Percentiles rank a stretch among this genome's conserved stretches.
These are phyloP conservation scores for Melanotus villosus DNA, from an alignment of 2,888 invertebrate genomes.

Conservation along the genomic window DNA sequence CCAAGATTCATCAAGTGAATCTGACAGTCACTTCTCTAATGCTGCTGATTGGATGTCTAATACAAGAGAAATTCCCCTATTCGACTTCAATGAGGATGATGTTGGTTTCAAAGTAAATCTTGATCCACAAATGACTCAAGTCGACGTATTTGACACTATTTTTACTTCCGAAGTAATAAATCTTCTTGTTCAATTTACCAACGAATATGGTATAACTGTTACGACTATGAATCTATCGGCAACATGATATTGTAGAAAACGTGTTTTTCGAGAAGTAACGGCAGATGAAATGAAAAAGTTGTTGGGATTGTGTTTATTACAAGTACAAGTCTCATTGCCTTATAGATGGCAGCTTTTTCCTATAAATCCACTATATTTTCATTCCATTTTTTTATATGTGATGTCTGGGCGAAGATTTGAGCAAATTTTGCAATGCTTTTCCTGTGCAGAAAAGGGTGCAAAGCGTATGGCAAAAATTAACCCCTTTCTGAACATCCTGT, in stretches of 20 bases:
- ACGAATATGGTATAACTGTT: neutral
- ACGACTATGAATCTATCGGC: neutral
- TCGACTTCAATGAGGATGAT: slow-evolving; percentile 3
- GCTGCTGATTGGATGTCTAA: neutral
- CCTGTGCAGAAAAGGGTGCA: slow-evolving; percentile 14
- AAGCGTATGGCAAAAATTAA: slow-evolving; percentile 40
- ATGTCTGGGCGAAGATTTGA: slow-evolving; percentile 36
- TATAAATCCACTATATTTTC: slow-evolving; percentile 27
- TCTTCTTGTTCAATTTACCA: neutral
- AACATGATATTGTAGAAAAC: slow-evolving; percentile 7
- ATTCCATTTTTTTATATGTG: slow-evolving; percentile 33
- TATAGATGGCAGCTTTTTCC: slow-evolving; percentile 8
- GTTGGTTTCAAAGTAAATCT: slow-evolving; percentile 8
- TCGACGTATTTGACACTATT: slow-evolving; percentile 1
- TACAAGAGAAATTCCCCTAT: neutral
- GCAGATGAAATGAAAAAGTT: slow-evolving; percentile 41
- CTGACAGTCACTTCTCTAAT: neutral
- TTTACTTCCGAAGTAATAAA: neutral
- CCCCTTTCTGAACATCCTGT: no score
- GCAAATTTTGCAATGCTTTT: slow-evolving; percentile 39
- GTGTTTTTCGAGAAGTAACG: slow-evolving; percentile 31
- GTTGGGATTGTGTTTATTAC: slow-evolving; percentile 37
- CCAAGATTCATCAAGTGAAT: slow-evolving; percentile 13
- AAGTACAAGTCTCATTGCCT: slow-evolving; percentile 25
- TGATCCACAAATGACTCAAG: slow-evolving; percentile 10